These are phyloP conservation scores for Pogonus chalceus DNA, from an alignment of 1,140 invertebrate genomes.

Conservation along the genomic window DNA sequence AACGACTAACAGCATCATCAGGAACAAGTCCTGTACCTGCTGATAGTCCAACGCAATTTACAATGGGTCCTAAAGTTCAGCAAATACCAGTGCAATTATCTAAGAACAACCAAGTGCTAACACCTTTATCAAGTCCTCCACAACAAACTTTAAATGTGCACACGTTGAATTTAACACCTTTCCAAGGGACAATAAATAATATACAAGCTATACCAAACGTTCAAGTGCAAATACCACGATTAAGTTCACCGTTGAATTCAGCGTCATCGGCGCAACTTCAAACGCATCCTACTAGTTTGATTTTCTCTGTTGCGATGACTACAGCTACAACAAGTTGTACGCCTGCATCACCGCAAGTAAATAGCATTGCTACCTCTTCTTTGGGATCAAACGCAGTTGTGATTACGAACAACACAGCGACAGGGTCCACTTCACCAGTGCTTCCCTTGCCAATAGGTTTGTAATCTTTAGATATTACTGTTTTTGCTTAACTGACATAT, in stretches of 20 bases:
- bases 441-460: constrained; percentile 44
- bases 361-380: constrained; percentile 36
- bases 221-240: constrained; percentile 66
- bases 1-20: constrained; percentile 44
- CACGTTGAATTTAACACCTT: constrained; percentile 64
- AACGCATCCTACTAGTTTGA: constrained; percentile 33
- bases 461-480: constrained; percentile 3
- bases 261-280: constrained; percentile 38
- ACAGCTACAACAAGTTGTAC: constrained; percentile 26
- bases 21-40: constrained; percentile 17
- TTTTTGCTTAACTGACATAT: background rate
- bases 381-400: constrained; percentile 41
- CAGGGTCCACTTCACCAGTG: constrained; percentile 32
- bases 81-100: constrained; percentile 24
- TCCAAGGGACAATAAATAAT: constrained; percentile 40
- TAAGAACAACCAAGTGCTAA: constrained; percentile 28
- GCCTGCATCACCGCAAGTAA: constrained; percentile 35
- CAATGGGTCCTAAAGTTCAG: constrained; percentile 21
- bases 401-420: constrained; percentile 18
- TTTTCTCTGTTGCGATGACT: constrained; percentile 37
- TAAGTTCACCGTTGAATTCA: constrained; percentile 63
- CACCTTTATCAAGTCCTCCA: constrained; percentile 50
- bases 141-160: constrained; percentile 49
- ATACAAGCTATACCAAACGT: constrained; percentile 71
- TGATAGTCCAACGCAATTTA: constrained; percentile 22